Base-by-base conservation (phyloP, 2,797 vertebrate genomes). In the Schizopygopsis pylzovi region DNA sequence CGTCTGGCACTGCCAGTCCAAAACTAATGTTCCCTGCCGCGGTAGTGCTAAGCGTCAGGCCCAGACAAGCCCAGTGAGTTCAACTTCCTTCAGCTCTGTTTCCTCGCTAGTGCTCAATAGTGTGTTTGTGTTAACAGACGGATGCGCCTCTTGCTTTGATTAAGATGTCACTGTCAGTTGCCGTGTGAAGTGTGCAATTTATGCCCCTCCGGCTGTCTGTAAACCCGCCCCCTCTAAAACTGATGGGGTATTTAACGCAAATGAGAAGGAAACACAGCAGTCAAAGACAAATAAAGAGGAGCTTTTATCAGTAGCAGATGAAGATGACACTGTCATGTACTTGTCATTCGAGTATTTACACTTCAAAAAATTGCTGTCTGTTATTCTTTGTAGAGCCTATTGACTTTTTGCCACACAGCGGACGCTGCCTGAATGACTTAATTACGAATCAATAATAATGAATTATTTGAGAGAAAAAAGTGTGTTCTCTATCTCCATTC, bases 161-260 rank as follows among this genome's bases (percentile, higher is more conserved):
- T 92, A 91, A 91, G 90, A 92, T 86, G 89, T 91, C 86, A 85
- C 86, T 86, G 83, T 79, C 85, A 86, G 45, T 90, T 89, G 83
- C 84, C 88, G 85, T 89, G 90, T 43, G 61, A 70, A 85, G 47
- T 68, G 43, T 76, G 79, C 28, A 63, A 78, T 73, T 85, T 49
- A 80, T 59, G 47, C 47, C 71, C 16, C 72, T 47, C 61, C 10
- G 68, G 41, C 83, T 76, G 12, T 45, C 49, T 47, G 37, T 52
- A 76, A 75, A 37, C 39, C 85, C 61, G 1, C 76, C 78, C 16
- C 45, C 39, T 47, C 59, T 10, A 4, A 20, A 33, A 65, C 8
- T 9, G 72, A 75, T 28, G 10, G 45, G 49, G 71, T 28, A 10
- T 65, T 65, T 25, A 80, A n/a, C 3, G n/a, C 56, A 77, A 59